Evolutionary conservation across 1,140 invertebrate genomes (phyloP).

Genomic region (Spodoptera frugiperda): DNA sequence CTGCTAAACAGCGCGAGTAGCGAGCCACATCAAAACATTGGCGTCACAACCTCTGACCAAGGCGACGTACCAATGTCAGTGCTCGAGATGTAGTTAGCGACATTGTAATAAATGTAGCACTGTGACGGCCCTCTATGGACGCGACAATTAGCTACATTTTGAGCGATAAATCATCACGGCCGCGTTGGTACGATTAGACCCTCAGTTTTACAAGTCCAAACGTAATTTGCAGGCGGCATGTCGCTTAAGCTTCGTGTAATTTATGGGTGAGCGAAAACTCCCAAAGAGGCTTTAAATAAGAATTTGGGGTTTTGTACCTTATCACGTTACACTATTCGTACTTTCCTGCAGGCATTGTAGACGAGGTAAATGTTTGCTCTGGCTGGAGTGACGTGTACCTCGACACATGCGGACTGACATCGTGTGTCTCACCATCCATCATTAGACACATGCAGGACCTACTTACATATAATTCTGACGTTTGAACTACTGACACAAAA

Average conservation of each 20-base stretch:
- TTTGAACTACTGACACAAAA: conserved; percentile 12
- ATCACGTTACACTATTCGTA: neutral
- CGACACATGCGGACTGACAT: neutral
- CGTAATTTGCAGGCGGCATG: conserved; percentile 30
- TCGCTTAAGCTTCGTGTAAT: conserved; percentile 27
- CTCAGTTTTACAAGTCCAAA: conserved; percentile 26
- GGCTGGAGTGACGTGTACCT: too few species aligned
- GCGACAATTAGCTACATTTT: conserved; percentile 15
- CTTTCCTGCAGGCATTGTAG: too few species aligned
- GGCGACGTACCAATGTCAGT: conserved; percentile 30
- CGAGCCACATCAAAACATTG: conserved; percentile 15
- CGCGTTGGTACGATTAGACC: conserved; percentile 23
- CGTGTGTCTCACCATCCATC: too few species aligned
- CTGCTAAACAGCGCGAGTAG: conserved; percentile 17
- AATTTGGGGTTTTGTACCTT: conserved; percentile 12
- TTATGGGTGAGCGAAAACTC: conserved; percentile 20
- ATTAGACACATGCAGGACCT: too few species aligned
- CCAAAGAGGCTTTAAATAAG: conserved; percentile 22
- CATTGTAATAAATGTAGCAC: conserved; percentile 16
- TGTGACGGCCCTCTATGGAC: conserved; percentile 11
- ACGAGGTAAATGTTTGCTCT: too few species aligned
- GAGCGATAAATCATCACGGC: conserved; percentile 12
- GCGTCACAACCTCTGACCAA: conserved; percentile 19
- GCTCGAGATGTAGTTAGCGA: conserved; percentile 4
- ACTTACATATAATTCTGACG: neutral